Percentiles rank a stretch among this genome's conserved stretches.
Conservation (phyloP, 1,140 invertebrate species). For the Drosophila mauritiana region DNA sequence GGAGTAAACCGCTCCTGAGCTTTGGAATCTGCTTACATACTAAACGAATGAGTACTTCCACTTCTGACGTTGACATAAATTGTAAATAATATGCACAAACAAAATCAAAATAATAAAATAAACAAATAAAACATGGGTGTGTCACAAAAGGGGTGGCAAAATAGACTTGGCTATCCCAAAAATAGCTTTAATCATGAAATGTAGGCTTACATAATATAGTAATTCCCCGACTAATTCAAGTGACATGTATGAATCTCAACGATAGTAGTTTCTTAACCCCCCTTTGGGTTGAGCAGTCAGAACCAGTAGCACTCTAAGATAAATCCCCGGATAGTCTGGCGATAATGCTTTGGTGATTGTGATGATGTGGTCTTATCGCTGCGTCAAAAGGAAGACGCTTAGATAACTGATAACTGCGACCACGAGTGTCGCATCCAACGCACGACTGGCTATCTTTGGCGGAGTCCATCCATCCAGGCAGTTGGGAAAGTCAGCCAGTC, state of each 20-base stretch:
- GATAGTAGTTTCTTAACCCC: neutral
- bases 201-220: no score
- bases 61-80: constrained; percentile 53
- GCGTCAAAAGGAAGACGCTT: constrained; percentile 68
- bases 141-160: neutral
- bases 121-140: constrained; percentile 1
- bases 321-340: constrained; percentile 56
- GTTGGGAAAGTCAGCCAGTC: constrained; percentile 17
- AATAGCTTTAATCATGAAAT: no score
- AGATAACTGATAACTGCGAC: constrained; percentile 71
- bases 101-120: constrained; percentile 43
- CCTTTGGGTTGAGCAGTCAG: constrained; percentile 7
- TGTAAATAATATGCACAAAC: constrained; percentile 70
- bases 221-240: no score
- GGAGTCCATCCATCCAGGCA: constrained; percentile 9
- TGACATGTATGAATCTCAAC: no score
- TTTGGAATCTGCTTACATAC: constrained; percentile 30
- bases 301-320: constrained; percentile 59
- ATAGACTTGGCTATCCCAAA: no score
- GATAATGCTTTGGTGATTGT: constrained; percentile 36
- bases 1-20: constrained; percentile 3
- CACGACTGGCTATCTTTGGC: constrained; percentile 15
- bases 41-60: constrained; percentile 45
- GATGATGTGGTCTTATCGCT: constrained; percentile 63
- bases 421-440: constrained; percentile 61